Conservation (phyloP, 2,797 vertebrate genomes). For the Gymnodraco acuticeps region DNA sequence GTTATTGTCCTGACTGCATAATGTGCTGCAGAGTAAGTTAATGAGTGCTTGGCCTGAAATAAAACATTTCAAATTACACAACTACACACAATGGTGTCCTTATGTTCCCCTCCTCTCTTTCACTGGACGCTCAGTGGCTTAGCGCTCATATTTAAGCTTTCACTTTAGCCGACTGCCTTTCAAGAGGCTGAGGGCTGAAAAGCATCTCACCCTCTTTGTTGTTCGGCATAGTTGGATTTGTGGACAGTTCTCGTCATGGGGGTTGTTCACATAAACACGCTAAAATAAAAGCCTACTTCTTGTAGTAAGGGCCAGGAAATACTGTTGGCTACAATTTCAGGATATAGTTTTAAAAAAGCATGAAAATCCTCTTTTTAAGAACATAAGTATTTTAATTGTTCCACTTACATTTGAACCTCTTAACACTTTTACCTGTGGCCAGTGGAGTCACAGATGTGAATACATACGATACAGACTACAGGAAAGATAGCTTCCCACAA, state of each 20-base stretch:
- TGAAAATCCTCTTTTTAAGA: conserved; percentile 1
- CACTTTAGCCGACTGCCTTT: conserved; percentile 52
- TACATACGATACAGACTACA: conserved; percentile 15
- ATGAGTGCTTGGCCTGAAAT: conserved; percentile 43
- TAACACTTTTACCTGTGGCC: conserved; percentile 16
- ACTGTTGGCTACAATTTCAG: neutral
- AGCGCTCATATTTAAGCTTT: conserved; percentile 51
- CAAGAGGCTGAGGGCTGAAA: conserved; percentile 47
- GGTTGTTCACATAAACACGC: neutral
- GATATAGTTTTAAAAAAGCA: neutral
- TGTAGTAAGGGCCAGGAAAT: neutral
- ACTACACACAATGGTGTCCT: conserved; percentile 26
- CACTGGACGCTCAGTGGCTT: conserved; percentile 47
- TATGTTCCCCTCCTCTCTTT: conserved; percentile 17
- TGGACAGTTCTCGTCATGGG: conserved; percentile 15
- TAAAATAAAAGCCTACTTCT: conserved; percentile 17
- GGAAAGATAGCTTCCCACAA: neutral
- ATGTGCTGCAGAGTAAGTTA: conserved; percentile 37
- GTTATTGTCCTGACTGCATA: conserved; percentile 24
- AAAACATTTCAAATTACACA: conserved; percentile 30
- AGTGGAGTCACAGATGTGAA: neutral
- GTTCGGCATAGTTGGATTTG: conserved; percentile 27
- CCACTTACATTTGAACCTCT: conserved; percentile 9
- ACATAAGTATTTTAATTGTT: neutral
- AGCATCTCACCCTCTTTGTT: conserved; percentile 27